Evolutionary conservation across 1,140 invertebrate genomes (phyloP).

Genomic region (Caenorhabditis latens): DNA sequence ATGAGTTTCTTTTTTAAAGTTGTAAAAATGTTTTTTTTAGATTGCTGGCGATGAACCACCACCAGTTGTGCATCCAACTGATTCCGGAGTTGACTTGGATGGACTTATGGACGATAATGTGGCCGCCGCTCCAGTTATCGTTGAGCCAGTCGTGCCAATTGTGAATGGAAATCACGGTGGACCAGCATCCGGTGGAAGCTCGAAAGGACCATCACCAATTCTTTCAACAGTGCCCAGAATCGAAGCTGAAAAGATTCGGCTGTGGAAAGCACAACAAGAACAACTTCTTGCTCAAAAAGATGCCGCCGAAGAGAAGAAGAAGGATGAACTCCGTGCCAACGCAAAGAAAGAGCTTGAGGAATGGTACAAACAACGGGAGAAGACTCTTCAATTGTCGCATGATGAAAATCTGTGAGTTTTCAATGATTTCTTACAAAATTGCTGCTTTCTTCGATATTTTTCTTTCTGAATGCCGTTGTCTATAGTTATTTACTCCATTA

Average conservation of each 20-base stretch:
- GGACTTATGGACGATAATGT: conserved; percentile 28
- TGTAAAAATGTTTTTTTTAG: background rate
- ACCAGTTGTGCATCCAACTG: conserved; percentile 44
- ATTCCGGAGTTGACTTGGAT: conserved; percentile 42
- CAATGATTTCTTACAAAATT: background rate
- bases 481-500: no score
- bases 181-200: background rate
- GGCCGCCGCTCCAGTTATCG: background rate
- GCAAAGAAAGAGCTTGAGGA: conserved; percentile 31
- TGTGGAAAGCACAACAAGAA: conserved; percentile 42
- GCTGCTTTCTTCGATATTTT: background rate
- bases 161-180: conserved; percentile 19
- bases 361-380: conserved; percentile 35
- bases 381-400: conserved; percentile 42
- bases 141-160: background rate
- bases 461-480: background rate
- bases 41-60: conserved; percentile 25
- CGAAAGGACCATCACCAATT: conserved; percentile 15
- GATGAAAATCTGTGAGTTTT: conserved; percentile 41
- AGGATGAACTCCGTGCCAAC: conserved; percentile 11
- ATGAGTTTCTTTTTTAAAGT: background rate
- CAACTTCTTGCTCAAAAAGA: conserved; percentile 11
- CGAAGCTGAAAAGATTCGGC: conserved; percentile 40
- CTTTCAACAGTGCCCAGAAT: conserved; percentile 19
- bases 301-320: conserved; percentile 25